These are phyloP conservation scores for Amorpha juglandis DNA, from an alignment of 2,888 invertebrate species.

Conservation along the genomic window DNA sequence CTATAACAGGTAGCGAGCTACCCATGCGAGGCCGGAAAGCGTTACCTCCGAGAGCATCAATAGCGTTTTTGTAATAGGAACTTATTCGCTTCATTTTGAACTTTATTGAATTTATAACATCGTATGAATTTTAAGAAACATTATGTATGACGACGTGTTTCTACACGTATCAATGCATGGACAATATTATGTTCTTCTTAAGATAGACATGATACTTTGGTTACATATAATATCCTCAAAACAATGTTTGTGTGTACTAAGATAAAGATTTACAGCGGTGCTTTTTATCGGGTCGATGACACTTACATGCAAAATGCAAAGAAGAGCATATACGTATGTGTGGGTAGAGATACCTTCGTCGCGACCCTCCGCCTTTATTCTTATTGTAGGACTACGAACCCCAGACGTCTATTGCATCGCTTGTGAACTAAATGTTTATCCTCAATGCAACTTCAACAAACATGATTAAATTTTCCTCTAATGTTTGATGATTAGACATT, in stretches of 20 bases:
- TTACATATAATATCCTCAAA: slow-evolving; percentile 1
- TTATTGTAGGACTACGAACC: slow-evolving; percentile 51
- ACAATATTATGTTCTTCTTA: not conserved
- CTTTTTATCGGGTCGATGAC: slow-evolving; percentile 69
- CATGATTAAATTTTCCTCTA: too few relatives aligned
- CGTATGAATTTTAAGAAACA: slow-evolving; percentile 4
- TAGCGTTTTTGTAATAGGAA: slow-evolving; percentile 33
- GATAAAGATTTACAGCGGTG: slow-evolving; percentile 76
- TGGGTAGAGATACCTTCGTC: slow-evolving; percentile 52
- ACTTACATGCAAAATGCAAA: slow-evolving; percentile 64
- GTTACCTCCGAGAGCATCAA: slow-evolving; percentile 60
- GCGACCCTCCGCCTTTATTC: slow-evolving; percentile 54
- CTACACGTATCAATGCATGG: not conserved
- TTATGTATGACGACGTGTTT: not conserved
- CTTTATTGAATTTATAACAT: not conserved
- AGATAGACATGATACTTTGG: not conserved
- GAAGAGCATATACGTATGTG: slow-evolving; percentile 57
- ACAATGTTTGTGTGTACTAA: slow-evolving; percentile 41
- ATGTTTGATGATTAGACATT: too few relatives aligned
- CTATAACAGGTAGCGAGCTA: slow-evolving; percentile 69
- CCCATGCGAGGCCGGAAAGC: slow-evolving; percentile 55
- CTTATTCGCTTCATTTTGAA: not conserved
- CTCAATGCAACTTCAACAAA: too few relatives aligned
- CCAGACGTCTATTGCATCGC: slow-evolving; percentile 46
- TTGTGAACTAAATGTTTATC: slow-evolving; percentile 36